Percentiles rank a stretch among this genome's conserved stretches.
These are phyloP conservation scores for Argyresthia albistria DNA, from an alignment of 2,888 invertebrate genomes.

Conservation along the genomic window DNA sequence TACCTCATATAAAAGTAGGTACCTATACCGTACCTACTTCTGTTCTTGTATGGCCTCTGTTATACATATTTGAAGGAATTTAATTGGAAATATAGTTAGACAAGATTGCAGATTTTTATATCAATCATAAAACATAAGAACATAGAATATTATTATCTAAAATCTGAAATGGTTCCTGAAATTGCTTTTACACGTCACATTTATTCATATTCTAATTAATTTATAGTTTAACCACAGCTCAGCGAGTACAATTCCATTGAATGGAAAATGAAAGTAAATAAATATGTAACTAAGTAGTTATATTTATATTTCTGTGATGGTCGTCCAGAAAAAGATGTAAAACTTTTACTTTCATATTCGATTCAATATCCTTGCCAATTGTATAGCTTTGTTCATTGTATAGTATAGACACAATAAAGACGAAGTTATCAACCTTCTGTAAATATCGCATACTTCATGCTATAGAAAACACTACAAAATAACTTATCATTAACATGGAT, in stretches of 20 bases:
- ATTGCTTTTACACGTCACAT: not conserved
- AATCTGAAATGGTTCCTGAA: not conserved
- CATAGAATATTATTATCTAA: not conserved
- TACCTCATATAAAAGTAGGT: constrained; percentile 3
- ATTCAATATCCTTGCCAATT: too few relatives aligned
- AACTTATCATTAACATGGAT: not conserved
- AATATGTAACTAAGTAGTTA: too few relatives aligned
- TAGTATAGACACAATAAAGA: too few relatives aligned
- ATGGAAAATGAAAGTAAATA: not conserved
- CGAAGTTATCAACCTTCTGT: too few relatives aligned
- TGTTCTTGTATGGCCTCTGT: constrained; percentile 5
- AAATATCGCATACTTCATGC: too few relatives aligned
- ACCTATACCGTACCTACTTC: not conserved
- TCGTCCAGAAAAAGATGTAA: too few relatives aligned
- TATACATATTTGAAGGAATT: not conserved
- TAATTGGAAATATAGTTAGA: not conserved
- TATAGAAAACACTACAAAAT: not conserved
- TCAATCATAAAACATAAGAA: not conserved
- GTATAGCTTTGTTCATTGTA: too few relatives aligned
- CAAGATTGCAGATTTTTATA: not conserved
- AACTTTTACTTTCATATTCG: too few relatives aligned
- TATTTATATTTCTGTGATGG: too few relatives aligned
- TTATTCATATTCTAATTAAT: constrained; percentile 12
- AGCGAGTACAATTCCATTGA: constrained; percentile 26
- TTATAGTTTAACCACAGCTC: constrained; percentile 32